Evolutionary conservation across 2,113 vertebrate species (phyloP), one percentile per base, ranked within the genome.

Genomic region (Cnemophilus loriae): DNA sequence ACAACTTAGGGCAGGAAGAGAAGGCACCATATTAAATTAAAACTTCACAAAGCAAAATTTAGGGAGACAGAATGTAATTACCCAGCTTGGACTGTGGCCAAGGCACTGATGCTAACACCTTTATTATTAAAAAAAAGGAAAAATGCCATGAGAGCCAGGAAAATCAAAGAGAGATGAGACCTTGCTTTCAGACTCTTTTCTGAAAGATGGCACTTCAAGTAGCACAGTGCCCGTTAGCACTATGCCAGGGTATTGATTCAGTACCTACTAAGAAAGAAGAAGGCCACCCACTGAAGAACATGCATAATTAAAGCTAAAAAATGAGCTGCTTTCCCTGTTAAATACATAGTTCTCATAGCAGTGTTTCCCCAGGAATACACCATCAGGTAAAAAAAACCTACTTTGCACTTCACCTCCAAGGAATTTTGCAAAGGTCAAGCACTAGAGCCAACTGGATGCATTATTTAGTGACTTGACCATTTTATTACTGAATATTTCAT

Each of bases 401-500:
- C 33, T 89, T 93, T 84, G 42, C 6, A 53, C 39, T 93, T 90
- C 41, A 86, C 35, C 89, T 76, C 63, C 55, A 60, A 87, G 76
- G 47, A 84, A 73, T 87, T 95, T 90, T 63, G 33, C 47, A 77
- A 93, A 95, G 87, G 86, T 88, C 91, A 90, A 49, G 67, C 33
- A 57, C 39, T 14, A 68, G 55, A 87, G 46, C 42, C 75, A 93
- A 41, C 1, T 70, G 41, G 79, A 94, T 89, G 57, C 61, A 92
- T 96, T 94, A 91, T 92, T 94, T 85, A 97, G 61, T 70, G 75
- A 90, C 44, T 56, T 90, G 70, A 42, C 52, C 77, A 77, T 92
- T 95, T 90, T 79, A 76, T 74, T 74, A 68, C 35, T 77, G 70
- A 92, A 93, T 94, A 84, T 93, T 96, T 96, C n/a, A 96, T 63